Evolutionary conservation across 2,797 vertebrate species (phyloP), one percentile per base, ranked within the genome.

Genomic region (Danio jaintianensis): DNA sequence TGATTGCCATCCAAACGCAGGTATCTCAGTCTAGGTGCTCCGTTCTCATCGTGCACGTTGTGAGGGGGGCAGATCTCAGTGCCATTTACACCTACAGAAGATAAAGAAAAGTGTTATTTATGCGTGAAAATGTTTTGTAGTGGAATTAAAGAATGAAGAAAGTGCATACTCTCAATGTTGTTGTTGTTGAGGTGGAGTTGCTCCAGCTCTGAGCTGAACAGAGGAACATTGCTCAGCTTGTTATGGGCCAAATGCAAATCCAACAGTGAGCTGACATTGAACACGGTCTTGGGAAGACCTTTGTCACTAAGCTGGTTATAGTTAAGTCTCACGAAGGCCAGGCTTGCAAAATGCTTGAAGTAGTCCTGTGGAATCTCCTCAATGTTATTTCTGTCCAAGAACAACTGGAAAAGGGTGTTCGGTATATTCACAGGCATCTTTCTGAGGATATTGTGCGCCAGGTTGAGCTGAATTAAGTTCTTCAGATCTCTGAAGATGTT

Each of bases 131-230:
- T 53, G 2, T 45, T 42, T 6, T 64, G 43, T 47, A 55, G 4
- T 15, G 48, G 18, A 66, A 16, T 36, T 48, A 20, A 8, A 6
- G 6, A 15, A 4, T 6, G 0, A 10, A 38, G 7, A 5, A 22
- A 47, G n/a, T 47, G 95, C 96, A 94, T 90, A 99, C 98, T 95
- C 87, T 98, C 95, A 0, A 99, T 99, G 87, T 90, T 93, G 88
- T 99, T 99, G 94, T 98, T 92, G 88, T 99, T 95, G 83, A 99
- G 95, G 89, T 99, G 97, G 85, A 99, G 94, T 43, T 99, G 97
- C 84, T 99, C 97, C 90, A 99, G 93, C 84, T 91, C 95, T 68
- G 84, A 50, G 81, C 80, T 98, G 90, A 99, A 96, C 82, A 92
- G 83, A 0, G 98, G 98, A 42, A 99, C 90, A 0, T 89, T 93